Conservation (phyloP, 2,113 vertebrate species). For the Zosterops hypoxanthus region DNA sequence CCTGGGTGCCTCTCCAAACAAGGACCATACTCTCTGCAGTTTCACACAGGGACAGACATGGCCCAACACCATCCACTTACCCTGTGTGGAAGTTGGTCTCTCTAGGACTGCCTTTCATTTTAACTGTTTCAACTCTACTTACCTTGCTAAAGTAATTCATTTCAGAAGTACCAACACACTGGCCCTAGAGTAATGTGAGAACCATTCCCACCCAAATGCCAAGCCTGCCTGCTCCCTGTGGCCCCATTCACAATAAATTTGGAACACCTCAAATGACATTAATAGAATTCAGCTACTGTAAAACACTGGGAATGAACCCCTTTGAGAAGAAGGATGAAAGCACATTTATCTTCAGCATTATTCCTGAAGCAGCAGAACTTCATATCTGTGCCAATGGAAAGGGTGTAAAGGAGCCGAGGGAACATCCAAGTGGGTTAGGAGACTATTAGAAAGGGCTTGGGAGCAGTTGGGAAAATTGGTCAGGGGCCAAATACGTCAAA, state of each 20-base stretch:
- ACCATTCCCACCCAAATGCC: not conserved
- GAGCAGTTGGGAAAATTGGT: conserved; percentile 59
- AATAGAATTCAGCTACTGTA: conserved; percentile 19
- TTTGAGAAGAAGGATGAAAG: conserved; percentile 19
- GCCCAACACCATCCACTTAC: not conserved
- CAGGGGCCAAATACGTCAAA: conserved; percentile 44
- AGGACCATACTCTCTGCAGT: not conserved
- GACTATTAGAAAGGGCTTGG: conserved; percentile 37
- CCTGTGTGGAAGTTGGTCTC: not conserved
- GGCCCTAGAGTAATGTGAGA: fast-evolving
- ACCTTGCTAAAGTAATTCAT: not conserved
- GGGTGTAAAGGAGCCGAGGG: not conserved
- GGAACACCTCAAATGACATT: not conserved
- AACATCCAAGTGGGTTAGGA: conserved; percentile 44
- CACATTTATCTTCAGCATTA: conserved; percentile 42
- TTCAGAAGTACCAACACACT: not conserved
- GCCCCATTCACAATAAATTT: not conserved
- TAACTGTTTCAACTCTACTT: not conserved
- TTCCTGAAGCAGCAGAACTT: conserved; percentile 34
- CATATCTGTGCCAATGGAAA: not conserved
- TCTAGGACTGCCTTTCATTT: not conserved
- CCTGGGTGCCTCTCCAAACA: fast-evolving
- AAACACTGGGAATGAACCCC: not conserved
- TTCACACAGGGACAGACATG: not conserved
- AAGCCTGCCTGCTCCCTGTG: not conserved